Conservation (phyloP, 2,113 vertebrate genomes). For the Lycocorax pyrrhopterus region DNA sequence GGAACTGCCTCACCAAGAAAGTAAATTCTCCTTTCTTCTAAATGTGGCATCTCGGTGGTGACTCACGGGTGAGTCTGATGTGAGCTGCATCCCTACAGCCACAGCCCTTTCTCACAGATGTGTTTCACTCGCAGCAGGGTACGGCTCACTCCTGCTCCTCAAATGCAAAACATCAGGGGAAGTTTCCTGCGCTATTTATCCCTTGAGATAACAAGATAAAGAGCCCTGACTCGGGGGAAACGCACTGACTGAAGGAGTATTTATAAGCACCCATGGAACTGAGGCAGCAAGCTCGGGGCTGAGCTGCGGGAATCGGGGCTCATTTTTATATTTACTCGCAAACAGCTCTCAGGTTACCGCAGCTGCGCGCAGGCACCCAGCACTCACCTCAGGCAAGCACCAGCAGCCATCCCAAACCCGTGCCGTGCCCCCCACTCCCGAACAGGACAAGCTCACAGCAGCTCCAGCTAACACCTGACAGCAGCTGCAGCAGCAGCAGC, state of each 20-base stretch:
- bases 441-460: not conserved
- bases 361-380: not conserved
- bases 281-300: not conserved
- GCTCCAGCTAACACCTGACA: accelerated
- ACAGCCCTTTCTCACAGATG: not conserved
- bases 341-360: not conserved
- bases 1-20: not conserved
- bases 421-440: not conserved
- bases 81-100: not conserved
- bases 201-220: not conserved
- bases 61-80: not conserved
- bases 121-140: not conserved
- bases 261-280: not conserved
- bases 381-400: not conserved
- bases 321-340: not conserved
- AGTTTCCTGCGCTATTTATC: not conserved
- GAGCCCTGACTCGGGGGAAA: not conserved
- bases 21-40: not conserved
- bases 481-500: not conserved
- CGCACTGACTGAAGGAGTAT: not conserved
- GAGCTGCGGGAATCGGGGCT: not conserved
- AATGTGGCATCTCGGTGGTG: not conserved
- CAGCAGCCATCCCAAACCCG: not conserved
- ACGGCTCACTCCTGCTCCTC: not conserved
- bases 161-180: not conserved